phyloP scores from a whole-genome alignment of 2,113 vertebrate genomes.

The Pleuronectes platessa region DNA sequence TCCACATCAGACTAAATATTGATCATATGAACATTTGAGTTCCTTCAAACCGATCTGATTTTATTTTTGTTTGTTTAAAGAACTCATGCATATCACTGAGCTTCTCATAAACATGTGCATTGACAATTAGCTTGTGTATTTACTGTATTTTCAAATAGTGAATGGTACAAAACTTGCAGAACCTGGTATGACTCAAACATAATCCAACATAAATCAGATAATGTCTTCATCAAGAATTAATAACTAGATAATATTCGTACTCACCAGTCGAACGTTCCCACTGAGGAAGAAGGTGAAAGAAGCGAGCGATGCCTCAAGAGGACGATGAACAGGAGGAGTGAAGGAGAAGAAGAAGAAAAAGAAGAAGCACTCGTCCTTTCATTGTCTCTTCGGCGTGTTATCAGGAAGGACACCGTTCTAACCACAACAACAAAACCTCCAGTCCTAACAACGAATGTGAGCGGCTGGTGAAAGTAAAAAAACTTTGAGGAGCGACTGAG shows the following conservation, averaged over 20 bases:
- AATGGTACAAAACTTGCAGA: not conserved
- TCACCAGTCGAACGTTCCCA: constrained; percentile 53
- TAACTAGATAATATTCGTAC: constrained; percentile 11
- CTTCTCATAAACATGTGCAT: too few relatives aligned
- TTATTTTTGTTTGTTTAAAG: too few relatives aligned
- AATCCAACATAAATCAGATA: not conserved
- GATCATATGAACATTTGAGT: not conserved
- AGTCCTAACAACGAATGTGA: not conserved
- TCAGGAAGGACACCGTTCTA: constrained; percentile 64
- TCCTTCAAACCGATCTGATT: too few relatives aligned
- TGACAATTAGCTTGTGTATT: not conserved
- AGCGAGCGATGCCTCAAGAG: not conserved
- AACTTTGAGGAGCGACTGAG: too few relatives aligned
- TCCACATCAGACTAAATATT: not conserved
- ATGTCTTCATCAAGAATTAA: not conserved
- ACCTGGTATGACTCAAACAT: too few relatives aligned
- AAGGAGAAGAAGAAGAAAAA: constrained; percentile 28
- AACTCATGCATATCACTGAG: too few relatives aligned
- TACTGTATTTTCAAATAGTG: not conserved
- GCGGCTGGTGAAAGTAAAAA: not conserved
- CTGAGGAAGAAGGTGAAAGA: constrained; percentile 13
- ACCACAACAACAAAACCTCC: constrained; percentile 57
- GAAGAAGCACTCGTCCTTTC: constrained; percentile 13
- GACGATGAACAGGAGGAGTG: constrained; percentile 1
- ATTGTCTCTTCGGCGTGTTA: constrained; percentile 42